Percentiles rank a stretch among this genome's conserved stretches.
phyloP scores from a whole-genome alignment of 2,888 invertebrate genomes.

The Cantharis rustica region DNA sequence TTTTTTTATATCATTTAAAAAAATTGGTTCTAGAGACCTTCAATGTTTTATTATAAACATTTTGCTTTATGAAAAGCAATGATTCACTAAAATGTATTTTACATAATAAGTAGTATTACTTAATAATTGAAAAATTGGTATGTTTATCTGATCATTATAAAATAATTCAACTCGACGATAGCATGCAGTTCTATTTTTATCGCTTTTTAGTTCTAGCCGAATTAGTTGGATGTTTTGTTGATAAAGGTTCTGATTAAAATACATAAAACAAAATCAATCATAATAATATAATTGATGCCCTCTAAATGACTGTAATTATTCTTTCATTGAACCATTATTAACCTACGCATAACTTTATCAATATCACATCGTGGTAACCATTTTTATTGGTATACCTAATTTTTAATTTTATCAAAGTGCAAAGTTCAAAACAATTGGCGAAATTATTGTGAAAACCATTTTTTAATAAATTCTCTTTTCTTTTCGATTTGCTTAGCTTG shows the following conservation, averaged over 20 bases:
- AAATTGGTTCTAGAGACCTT: no score
- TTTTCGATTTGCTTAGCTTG: not conserved
- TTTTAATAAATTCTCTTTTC: not conserved
- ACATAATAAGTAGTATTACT: not conserved
- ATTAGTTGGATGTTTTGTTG: not conserved
- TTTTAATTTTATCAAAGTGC: not conserved
- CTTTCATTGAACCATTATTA: not conserved
- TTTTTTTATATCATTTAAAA: no score
- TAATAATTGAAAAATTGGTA: not conserved
- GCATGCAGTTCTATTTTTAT: not conserved
- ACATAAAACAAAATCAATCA: not conserved
- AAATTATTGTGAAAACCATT: not conserved
- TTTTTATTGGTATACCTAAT: not conserved
- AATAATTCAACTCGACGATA: not conserved
- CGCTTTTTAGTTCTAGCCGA: not conserved
- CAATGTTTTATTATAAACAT: not conserved
- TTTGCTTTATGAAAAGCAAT: not conserved
- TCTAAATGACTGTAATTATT: slow-evolving; percentile 1
- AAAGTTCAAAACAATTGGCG: not conserved
- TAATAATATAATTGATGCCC: not conserved
- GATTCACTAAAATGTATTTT: not conserved
- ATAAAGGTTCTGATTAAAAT: not conserved
- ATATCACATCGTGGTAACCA: not conserved
- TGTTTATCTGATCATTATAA: not conserved
- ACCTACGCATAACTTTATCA: not conserved